A percentile compares a stretch with the other conserved stretches of the same genome.
Evolutionary conservation across 92 coral and sea anemone species (phyloP).

Genomic region (Epizoanthus stellaris): DNA sequence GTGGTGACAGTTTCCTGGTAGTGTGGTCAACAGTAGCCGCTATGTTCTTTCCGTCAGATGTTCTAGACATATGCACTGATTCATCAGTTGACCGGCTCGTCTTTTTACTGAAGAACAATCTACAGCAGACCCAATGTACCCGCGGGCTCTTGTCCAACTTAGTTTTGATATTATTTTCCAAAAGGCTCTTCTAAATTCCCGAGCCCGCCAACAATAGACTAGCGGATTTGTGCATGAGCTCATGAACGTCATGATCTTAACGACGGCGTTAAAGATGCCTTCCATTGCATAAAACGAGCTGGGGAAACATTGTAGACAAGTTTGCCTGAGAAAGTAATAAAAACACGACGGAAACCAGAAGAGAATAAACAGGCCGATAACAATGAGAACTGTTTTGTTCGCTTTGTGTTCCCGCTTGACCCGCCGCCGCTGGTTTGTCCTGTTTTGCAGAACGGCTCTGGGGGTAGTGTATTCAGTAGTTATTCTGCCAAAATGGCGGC

Average conservation of each 20-base stretch:
- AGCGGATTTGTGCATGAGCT: constrained; percentile 83
- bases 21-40: background rate
- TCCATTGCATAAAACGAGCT: constrained; percentile 60
- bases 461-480: constrained; percentile 17
- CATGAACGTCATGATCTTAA: constrained; percentile 78
- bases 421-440: constrained; percentile 18
- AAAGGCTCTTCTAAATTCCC: constrained; percentile 74
- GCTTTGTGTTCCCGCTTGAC: constrained; percentile 74
- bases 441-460: background rate
- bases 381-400: constrained; percentile 82
- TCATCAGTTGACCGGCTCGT: background rate
- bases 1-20: no score
- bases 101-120: background rate
- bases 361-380: constrained; percentile 86
- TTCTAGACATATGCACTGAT: constrained; percentile 4
- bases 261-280: constrained; percentile 77
- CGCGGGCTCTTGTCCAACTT: background rate
- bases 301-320: constrained; percentile 81
- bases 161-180: constrained; percentile 45
- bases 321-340: constrained; percentile 82
- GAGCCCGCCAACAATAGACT: constrained; percentile 79
- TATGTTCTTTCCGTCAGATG: constrained; percentile 13
- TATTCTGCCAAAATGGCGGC: constrained; percentile 74
- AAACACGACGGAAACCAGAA: constrained; percentile 96
- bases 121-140: background rate